A percentile compares a stretch with the other conserved stretches of the same genome.
phyloP scores from a whole-genome alignment of 2,888 invertebrate species.

The Thymelicus acteon region DNA sequence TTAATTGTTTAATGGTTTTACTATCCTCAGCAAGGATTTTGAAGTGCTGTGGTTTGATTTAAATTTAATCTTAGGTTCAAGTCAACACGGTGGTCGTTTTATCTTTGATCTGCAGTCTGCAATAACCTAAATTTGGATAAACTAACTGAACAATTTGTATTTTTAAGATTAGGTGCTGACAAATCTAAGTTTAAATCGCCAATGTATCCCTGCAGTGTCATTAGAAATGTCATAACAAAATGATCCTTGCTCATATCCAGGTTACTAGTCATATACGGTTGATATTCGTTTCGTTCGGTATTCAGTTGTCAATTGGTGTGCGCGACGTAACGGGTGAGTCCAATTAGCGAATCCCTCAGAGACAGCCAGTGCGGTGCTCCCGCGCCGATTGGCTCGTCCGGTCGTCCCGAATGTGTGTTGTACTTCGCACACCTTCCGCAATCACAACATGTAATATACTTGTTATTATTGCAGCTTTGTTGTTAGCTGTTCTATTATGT shows the following conservation, averaged over 20 bases:
- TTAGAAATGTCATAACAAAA: too few species aligned
- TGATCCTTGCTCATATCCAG: neutral
- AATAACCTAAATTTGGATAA: too few species aligned
- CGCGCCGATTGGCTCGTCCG: constrained; percentile 79
- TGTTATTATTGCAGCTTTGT: neutral
- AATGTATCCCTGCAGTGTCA: too few species aligned
- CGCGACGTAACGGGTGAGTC: constrained; percentile 49
- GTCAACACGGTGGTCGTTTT: neutral
- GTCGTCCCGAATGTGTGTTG: constrained; percentile 61
- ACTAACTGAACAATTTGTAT: too few species aligned
- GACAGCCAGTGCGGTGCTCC: constrained; percentile 66
- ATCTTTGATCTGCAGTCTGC: too few species aligned
- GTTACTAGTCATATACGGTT: neutral
- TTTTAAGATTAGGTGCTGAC: too few species aligned
- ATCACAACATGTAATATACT: constrained; percentile 49
- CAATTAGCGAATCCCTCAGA: constrained; percentile 66
- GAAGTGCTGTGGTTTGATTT: neutral
- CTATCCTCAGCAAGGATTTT: neutral
- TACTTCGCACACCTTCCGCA: constrained; percentile 71
- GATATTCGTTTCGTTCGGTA: constrained; percentile 18
- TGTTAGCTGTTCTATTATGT: too few species aligned
- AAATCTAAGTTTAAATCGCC: too few species aligned
- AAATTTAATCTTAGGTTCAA: neutral
- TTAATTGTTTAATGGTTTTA: neutral
- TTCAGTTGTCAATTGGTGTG: constrained; percentile 43